Evolutionary conservation across 2,113 vertebrate genomes (phyloP).

Genomic region (Galemys pyrenaicus): DNA sequence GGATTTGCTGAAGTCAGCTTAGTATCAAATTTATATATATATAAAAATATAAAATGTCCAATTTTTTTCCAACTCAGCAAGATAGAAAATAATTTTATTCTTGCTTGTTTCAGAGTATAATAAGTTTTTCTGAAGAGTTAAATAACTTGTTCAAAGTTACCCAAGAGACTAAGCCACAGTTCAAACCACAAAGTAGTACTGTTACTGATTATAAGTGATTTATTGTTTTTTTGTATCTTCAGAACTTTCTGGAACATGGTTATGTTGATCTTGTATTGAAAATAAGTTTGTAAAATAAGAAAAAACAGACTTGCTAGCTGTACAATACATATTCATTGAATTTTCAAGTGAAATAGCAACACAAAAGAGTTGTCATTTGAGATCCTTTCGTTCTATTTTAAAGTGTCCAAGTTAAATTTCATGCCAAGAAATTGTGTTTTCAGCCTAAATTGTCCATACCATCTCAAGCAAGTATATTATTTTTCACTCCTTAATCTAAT

Average conservation of each 20-base stretch:
- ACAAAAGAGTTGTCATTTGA: conserved; percentile 22
- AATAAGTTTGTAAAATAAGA: conserved; percentile 45
- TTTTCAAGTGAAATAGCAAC: conserved; percentile 31
- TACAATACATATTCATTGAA: conserved; percentile 13
- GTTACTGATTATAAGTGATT: neutral
- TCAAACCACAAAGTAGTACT: neutral
- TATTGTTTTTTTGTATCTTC: conserved; percentile 28
- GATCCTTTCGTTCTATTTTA: neutral
- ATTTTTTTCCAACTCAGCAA: neutral
- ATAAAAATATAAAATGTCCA: neutral
- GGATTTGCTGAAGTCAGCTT: conserved; percentile 6
- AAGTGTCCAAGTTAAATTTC: conserved; percentile 22
- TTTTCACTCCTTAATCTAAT: conserved; percentile 47
- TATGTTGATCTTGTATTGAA: conserved; percentile 33
- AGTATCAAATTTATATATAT: neutral
- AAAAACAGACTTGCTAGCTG: neutral
- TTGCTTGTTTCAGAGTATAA: conserved; percentile 33
- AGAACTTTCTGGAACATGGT: neutral
- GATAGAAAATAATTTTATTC: neutral
- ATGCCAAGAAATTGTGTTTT: conserved; percentile 28
- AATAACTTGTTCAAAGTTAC: conserved; percentile 18
- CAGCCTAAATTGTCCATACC: neutral
- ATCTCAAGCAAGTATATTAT: conserved; percentile 31
- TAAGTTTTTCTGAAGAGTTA: neutral
- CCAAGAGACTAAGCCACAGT: neutral